phyloP scores from a whole-genome alignment of 23 tunicate genomes.

The Diplosoma virens region DNA sequence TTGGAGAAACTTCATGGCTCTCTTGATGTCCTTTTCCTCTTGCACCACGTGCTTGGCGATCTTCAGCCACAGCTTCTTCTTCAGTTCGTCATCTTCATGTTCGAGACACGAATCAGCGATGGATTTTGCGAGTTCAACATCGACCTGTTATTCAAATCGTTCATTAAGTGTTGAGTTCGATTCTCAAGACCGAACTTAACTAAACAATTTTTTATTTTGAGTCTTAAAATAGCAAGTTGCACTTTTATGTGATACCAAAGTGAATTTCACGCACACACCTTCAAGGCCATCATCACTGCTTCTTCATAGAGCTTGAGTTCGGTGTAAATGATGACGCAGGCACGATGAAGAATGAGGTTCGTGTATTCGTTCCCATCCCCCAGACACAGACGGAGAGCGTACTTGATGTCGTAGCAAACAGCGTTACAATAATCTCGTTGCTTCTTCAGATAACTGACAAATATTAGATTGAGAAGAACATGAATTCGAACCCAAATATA shows the following conservation, averaged over 20 bases:
- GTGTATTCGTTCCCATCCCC: conserved; percentile 6
- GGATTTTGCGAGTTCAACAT: conserved; percentile 78
- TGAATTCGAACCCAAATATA: too few species aligned
- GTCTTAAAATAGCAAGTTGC: too few species aligned
- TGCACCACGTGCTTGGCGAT: conserved; percentile 87
- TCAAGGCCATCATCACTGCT: conserved; percentile 81
- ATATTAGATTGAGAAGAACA: neutral
- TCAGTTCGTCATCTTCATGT: conserved; percentile 72
- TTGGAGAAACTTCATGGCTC: conserved; percentile 82
- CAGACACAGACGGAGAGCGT: conserved; percentile 79
- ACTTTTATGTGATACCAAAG: too few species aligned
- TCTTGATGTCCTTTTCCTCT: conserved; percentile 61
- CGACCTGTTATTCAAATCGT: conserved; percentile 48
- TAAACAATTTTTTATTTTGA: too few species aligned
- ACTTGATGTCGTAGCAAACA: conserved; percentile 75
- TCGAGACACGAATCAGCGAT: conserved; percentile 68
- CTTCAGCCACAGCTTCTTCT: conserved; percentile 79
- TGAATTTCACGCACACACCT: too few species aligned
- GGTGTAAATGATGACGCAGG: conserved; percentile 80
- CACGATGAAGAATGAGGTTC: conserved; percentile 23
- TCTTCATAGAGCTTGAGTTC: conserved; percentile 81
- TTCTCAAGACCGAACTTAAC: too few species aligned
- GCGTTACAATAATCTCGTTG: conserved; percentile 62
- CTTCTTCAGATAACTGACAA: conserved; percentile 66
- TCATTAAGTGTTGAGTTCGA: too few species aligned